phyloP scores from a whole-genome alignment of 2,113 vertebrate species.

The Circaetus cinerascens region DNA sequence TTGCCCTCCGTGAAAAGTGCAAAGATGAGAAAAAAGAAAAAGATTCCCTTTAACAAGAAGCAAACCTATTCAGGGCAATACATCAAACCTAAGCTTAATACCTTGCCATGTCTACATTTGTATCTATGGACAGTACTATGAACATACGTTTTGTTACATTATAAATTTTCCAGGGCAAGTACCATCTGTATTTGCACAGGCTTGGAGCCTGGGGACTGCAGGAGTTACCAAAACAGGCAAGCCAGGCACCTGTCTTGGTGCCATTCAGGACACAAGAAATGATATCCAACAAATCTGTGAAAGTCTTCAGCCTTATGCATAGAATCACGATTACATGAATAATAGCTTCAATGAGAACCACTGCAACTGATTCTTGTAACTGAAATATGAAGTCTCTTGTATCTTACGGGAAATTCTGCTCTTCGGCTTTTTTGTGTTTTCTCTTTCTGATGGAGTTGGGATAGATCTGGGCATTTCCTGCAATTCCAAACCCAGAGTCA shows the following conservation, averaged over 20 bases:
- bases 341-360: neutral
- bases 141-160: rapidly evolving
- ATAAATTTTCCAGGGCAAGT: neutral
- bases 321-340: neutral
- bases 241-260: neutral
- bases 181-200: neutral
- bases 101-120: neutral
- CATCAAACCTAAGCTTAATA: neutral
- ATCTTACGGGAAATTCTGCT: neutral
- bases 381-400: neutral
- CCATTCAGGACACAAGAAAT: neutral
- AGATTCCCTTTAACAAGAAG: neutral
- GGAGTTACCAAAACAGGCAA: neutral
- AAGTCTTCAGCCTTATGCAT: neutral
- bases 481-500: neutral
- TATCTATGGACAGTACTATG: neutral
- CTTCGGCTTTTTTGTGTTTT: neutral
- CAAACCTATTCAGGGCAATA: neutral
- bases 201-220: neutral
- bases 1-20: neutral
- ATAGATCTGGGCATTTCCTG: neutral
- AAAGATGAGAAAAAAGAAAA: neutral
- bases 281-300: neutral
- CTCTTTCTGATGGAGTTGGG: neutral
- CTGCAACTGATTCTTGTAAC: neutral